phyloP scores from a whole-genome alignment of 2,888 invertebrate genomes.

The Drosophila nr. perissopoda region DNA sequence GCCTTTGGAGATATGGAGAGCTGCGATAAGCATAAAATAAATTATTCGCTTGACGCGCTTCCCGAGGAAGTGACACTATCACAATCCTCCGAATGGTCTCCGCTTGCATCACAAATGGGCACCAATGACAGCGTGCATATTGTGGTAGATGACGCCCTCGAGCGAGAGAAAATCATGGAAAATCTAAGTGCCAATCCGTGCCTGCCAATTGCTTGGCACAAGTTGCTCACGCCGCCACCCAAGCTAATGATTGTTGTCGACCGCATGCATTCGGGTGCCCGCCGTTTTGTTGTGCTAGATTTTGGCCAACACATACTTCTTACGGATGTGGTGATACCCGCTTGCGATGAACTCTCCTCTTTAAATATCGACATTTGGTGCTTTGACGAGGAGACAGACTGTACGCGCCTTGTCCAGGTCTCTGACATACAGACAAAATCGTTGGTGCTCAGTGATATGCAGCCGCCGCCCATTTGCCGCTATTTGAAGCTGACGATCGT shows the following conservation, averaged over 20 bases:
- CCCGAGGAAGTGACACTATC: slow-evolving; percentile 44
- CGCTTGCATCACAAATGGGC: slow-evolving; percentile 8
- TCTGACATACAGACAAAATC: slow-evolving; percentile 95
- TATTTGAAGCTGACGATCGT: slow-evolving; percentile 96
- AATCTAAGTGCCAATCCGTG: slow-evolving; percentile 60
- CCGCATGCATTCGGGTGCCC: slow-evolving; percentile 96
- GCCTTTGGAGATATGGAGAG: slow-evolving; percentile 43
- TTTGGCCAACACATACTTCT: slow-evolving; percentile 94
- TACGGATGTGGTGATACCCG: slow-evolving; percentile 93
- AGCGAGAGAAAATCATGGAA: slow-evolving; percentile 62
- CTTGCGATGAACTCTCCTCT: slow-evolving; percentile 92
- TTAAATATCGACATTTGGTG: slow-evolving; percentile 96
- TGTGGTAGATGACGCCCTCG: slow-evolving; percentile 50
- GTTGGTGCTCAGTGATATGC: slow-evolving; percentile 94
- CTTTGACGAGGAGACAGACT: slow-evolving; percentile 93
- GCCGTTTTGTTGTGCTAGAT: slow-evolving; percentile 96
- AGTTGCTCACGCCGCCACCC: slow-evolving; percentile 91
- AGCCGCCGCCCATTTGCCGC: slow-evolving; percentile 95
- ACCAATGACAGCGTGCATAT: slow-evolving; percentile 34
- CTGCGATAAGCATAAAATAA: slow-evolving; percentile 54
- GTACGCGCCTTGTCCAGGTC: slow-evolving; percentile 92
- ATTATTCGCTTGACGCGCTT: slow-evolving; percentile 39
- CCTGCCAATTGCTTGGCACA: slow-evolving; percentile 90
- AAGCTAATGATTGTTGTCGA: slow-evolving; percentile 95
- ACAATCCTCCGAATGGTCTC: slow-evolving; percentile 41